These are phyloP conservation scores for Prosapia bicincta DNA, from an alignment of 2,888 invertebrate genomes.

Conservation along the genomic window DNA sequence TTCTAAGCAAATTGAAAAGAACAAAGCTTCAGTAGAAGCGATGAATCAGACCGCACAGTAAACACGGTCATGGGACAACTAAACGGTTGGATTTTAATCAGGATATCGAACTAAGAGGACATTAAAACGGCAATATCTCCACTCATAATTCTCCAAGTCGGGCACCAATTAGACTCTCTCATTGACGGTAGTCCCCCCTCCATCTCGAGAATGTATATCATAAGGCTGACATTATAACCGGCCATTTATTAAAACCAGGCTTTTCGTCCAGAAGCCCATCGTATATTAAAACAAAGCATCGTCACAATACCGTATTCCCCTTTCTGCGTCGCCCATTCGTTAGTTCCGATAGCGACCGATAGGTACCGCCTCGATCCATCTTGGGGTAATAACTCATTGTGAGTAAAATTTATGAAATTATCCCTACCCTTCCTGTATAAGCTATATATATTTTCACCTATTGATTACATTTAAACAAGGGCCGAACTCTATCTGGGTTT, in stretches of 20 bases:
- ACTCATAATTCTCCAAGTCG: not conserved
- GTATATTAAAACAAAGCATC: slow-evolving; percentile 18
- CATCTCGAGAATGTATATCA: not conserved
- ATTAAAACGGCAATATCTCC: not conserved
- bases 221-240: not conserved
- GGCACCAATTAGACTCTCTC: not conserved
- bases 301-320: not conserved
- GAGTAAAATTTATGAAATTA: slow-evolving; percentile 16
- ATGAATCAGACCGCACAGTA: not conserved
- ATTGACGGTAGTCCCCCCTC: not conserved
- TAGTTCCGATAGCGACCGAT: slow-evolving; percentile 10
- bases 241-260: slow-evolving; percentile 13
- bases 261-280: slow-evolving; percentile 7
- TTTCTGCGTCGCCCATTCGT: slow-evolving; percentile 6
- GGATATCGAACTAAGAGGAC: not conserved
- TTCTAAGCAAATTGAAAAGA: not conserved
- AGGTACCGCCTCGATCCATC: not conserved
- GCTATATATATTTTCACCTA: not conserved
- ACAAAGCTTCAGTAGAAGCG: not conserved
- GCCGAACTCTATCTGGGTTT: not conserved
- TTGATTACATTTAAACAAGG: not conserved
- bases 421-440: not conserved
- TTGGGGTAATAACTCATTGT: not conserved
- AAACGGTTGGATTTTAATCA: not conserved
- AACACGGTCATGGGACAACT: not conserved